Evolutionary conservation across 2,113 vertebrate species (phyloP).

Genomic region (Grammomys dolichurus): DNA sequence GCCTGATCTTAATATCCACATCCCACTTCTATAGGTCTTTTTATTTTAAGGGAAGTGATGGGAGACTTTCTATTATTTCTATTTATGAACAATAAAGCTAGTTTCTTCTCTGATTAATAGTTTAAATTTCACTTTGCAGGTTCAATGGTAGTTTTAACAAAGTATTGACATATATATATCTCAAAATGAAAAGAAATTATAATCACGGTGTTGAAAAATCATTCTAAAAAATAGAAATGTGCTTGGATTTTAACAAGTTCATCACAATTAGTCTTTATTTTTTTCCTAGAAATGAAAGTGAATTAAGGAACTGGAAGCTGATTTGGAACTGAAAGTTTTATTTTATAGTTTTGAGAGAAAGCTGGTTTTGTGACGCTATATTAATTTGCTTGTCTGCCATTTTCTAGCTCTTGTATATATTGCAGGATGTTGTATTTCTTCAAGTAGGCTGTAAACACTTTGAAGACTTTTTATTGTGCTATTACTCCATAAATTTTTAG

Average conservation of each 20-base stretch:
- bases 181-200: slow-evolving; percentile 8
- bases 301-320: not conserved
- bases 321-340: not conserved
- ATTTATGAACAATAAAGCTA: slow-evolving; percentile 53
- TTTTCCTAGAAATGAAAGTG: slow-evolving; percentile 7
- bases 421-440: slow-evolving; percentile 33
- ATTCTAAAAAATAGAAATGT: slow-evolving; percentile 34
- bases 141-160: slow-evolving; percentile 58
- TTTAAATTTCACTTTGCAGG: slow-evolving; percentile 53
- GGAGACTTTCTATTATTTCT: not conserved
- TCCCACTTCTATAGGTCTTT: slow-evolving; percentile 40
- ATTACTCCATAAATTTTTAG: slow-evolving; percentile 52
- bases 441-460: not conserved
- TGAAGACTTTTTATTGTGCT: slow-evolving; percentile 48
- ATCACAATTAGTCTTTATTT: not conserved
- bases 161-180: not conserved
- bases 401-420: slow-evolving; percentile 28
- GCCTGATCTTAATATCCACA: not conserved
- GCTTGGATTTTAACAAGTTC: slow-evolving; percentile 18
- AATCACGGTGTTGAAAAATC: slow-evolving; percentile 23
- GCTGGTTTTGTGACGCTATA: not conserved
- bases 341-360: slow-evolving; percentile 35
- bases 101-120: slow-evolving; percentile 43
- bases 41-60: slow-evolving; percentile 12
- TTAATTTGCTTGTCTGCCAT: slow-evolving; percentile 29